Conservation (phyloP, 2,113 vertebrate species). For the Nibea albiflora region DNA sequence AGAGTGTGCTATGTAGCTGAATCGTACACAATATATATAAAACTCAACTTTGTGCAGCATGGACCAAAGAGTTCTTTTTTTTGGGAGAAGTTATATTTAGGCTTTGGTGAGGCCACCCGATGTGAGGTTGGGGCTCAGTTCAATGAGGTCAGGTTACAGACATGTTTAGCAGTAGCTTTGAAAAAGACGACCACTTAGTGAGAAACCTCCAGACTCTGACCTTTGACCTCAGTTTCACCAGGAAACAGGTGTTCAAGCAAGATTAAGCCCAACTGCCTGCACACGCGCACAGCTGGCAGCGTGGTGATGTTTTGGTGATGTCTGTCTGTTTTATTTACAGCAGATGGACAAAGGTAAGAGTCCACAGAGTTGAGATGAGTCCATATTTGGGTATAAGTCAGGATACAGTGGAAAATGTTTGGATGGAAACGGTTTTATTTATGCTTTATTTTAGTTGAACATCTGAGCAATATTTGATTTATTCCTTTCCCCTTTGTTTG, state of each 20-base stretch:
- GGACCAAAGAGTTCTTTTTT: neutral
- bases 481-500: neutral
- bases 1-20: neutral
- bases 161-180: slow-evolving; percentile 49
- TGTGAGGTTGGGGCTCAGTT: slow-evolving; percentile 41
- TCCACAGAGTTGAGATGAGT: neutral
- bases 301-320: slow-evolving; percentile 9
- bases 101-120: neutral
- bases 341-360: neutral
- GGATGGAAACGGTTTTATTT: neutral
- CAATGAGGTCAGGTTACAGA: slow-evolving; percentile 52
- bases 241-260: slow-evolving; percentile 71
- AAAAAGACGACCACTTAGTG: slow-evolving; percentile 62
- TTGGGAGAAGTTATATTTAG: slow-evolving; percentile 18
- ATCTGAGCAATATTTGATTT: neutral
- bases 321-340: slow-evolving; percentile 12
- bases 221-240: slow-evolving; percentile 65
- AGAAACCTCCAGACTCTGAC: slow-evolving; percentile 49
- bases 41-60: neutral
- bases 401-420: neutral
- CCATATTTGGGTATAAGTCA: neutral
- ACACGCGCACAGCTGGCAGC: slow-evolving; percentile 25
- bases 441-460: neutral
- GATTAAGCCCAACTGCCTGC: slow-evolving; percentile 43
- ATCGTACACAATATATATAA: neutral